phyloP scores from a whole-genome alignment of 2,113 vertebrate species.

The Sialia sialis region DNA sequence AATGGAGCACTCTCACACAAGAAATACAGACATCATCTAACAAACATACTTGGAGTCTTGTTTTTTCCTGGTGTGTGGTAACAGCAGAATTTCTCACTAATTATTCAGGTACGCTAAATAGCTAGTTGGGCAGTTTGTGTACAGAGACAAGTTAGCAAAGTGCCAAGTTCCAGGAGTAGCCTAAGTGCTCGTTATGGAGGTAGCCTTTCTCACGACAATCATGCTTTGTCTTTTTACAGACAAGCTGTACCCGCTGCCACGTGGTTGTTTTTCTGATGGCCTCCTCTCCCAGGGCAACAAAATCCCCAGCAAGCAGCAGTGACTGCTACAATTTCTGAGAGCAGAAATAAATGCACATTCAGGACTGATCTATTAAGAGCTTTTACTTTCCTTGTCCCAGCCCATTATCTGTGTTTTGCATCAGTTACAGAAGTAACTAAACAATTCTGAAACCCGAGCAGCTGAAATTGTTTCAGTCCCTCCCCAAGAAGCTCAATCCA shows the following conservation, averaged over 20 bases:
- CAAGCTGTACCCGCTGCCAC: not conserved
- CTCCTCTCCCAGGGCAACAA: slow-evolving; percentile 5
- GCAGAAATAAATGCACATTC: not conserved
- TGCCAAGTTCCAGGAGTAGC: not conserved
- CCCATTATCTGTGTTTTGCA: not conserved
- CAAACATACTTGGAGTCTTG: not conserved
- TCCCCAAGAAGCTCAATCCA: not conserved
- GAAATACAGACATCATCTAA: not conserved
- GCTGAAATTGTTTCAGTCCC: not conserved
- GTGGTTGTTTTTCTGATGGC: slow-evolving; percentile 2
- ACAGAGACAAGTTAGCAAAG: not conserved
- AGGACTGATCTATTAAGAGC: not conserved
- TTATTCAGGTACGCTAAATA: not conserved
- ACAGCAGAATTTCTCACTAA: not conserved
- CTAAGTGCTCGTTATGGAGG: not conserved
- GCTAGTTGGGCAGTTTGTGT: not conserved
- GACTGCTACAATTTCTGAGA: not conserved
- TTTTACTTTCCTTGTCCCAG: not conserved
- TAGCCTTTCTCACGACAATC: not conserved
- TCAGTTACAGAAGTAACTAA: not conserved
- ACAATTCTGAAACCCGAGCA: not conserved
- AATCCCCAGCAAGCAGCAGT: not conserved
- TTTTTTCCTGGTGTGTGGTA: not conserved
- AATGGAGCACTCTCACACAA: not conserved
- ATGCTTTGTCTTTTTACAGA: not conserved